Conservation (phyloP, 1,140 invertebrate genomes). For the Pogonomyrmex californicus region DNA sequence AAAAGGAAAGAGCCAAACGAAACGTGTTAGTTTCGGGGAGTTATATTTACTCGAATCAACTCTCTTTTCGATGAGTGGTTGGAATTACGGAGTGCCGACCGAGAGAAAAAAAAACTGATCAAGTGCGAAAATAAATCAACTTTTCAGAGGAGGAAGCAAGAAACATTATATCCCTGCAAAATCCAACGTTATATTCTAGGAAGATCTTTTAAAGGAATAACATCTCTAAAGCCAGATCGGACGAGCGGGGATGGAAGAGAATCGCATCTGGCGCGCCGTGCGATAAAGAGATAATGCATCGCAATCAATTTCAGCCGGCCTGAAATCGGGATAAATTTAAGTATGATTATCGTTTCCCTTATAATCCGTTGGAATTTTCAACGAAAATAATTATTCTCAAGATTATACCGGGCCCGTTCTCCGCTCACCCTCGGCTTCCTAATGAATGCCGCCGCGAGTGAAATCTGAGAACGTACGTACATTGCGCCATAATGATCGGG, state of each 20-base stretch:
- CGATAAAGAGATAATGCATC: conserved; percentile 59
- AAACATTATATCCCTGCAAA: conserved; percentile 29
- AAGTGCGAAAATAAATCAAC: conserved; percentile 36
- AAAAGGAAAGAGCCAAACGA: conserved; percentile 23
- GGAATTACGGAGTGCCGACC: conserved; percentile 41
- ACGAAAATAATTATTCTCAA: conserved; percentile 51
- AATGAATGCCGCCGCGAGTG: conserved; percentile 26
- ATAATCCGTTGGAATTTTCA: conserved; percentile 40
- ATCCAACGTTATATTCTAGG: background rate
- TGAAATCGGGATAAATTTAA: conserved; percentile 48
- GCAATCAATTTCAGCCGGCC: conserved; percentile 24
- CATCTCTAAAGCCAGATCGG: conserved; percentile 10
- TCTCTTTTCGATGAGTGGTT: conserved; percentile 28
- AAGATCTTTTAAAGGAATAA: conserved; percentile 26
- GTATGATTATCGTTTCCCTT: conserved; percentile 51
- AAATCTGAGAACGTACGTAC: conserved; percentile 25
- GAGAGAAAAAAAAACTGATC: conserved; percentile 40
- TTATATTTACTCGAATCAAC: conserved; percentile 53
- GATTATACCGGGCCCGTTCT: conserved; percentile 24
- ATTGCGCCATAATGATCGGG: conserved; percentile 17
- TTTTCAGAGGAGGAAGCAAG: background rate
- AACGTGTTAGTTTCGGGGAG: conserved; percentile 52
- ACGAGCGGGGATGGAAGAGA: background rate
- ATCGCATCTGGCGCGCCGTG: conserved; percentile 21
- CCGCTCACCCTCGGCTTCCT: background rate